A percentile compares a stretch with the other conserved stretches of the same genome.
Evolutionary conservation across 2,113 vertebrate genomes (phyloP).

Genomic region (Geococcyx californianus): DNA sequence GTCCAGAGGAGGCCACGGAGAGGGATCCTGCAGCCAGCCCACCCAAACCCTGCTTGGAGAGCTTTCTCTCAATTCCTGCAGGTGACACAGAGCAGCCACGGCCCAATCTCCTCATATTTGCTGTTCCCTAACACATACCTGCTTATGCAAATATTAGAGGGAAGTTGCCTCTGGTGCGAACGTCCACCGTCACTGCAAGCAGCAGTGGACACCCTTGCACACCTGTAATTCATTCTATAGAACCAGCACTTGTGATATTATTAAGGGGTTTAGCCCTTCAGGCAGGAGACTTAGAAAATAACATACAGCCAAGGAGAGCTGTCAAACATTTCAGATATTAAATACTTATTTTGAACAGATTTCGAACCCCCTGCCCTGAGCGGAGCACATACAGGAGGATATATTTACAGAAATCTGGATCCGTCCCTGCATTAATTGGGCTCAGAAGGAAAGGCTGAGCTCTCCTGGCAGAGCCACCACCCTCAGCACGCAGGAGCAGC

Average conservation of each 20-base stretch:
- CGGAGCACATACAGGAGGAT: neutral
- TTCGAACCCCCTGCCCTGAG: neutral
- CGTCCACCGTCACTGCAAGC: neutral
- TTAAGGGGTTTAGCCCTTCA: neutral
- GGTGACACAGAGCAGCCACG: fast-evolving
- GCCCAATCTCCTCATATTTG: neutral
- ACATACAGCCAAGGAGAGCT: neutral
- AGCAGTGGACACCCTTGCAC: neutral
- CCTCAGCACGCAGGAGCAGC: neutral
- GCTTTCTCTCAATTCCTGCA: neutral
- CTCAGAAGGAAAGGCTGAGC: neutral
- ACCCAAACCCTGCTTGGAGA: neutral
- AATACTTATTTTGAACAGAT: neutral
- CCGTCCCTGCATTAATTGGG: neutral
- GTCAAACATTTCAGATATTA: neutral
- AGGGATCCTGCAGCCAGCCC: neutral
- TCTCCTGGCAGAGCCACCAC: neutral
- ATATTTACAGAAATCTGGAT: neutral
- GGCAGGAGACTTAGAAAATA: neutral
- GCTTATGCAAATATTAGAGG: neutral
- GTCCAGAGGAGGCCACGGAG: no score
- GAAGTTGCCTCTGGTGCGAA: neutral
- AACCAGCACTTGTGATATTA: neutral
- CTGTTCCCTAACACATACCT: neutral
- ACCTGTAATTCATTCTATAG: neutral